Base-by-base conservation (phyloP, 2,113 vertebrate species). In the Ailuropoda melanoleuca region DNA sequence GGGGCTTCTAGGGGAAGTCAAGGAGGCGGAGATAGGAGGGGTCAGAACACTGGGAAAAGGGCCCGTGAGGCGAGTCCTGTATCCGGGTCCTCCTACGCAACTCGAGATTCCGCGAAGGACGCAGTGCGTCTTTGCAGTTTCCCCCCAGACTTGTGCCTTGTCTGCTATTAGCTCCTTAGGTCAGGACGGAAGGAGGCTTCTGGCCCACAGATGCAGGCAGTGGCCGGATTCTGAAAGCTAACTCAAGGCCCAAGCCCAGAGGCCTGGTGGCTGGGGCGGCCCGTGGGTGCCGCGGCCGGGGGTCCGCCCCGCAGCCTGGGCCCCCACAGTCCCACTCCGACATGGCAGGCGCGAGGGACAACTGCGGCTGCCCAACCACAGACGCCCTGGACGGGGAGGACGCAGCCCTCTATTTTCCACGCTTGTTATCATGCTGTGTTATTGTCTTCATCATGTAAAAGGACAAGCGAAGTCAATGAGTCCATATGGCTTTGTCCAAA, bases 331-430 rank as follows among this genome's bases (percentile, higher is more conserved):
- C 1, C 3, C 31, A 37, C 92, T 34, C 37, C 18, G 1, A 8
- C 34, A 5, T 14, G 48, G 56, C 31, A 6, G 43, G 37, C 17
- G 15, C 60, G 17, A 43, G 26, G 50, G n/a, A 34, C 31, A 26
- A 1, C 2, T 9, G 74, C 66, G 10, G 34, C 18, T 17, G 2
- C 50, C 39, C 21, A 9, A 2, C 87, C 50, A 10, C 0, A 1
- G 19, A 50, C 0, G 2, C 43, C 18, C 53, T 6, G 0, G 80
- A 21, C 5, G 46, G 37, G 48, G 26, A 13, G 37, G 2, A 26
- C 50, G n/a, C 70, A 46, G 11, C 24, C 34, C 53, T 87, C 66
- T 21, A 50, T 46, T 74, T 74, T 78, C 81, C 24, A 70, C 83
- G 46, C 4, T 12, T 62, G 75, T 37, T 12, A n/a, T 29, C 3